Evolutionary conservation across 2,113 vertebrate genomes (phyloP), one percentile per base, ranked within the genome.

Genomic region (Silurus asotus): DNA sequence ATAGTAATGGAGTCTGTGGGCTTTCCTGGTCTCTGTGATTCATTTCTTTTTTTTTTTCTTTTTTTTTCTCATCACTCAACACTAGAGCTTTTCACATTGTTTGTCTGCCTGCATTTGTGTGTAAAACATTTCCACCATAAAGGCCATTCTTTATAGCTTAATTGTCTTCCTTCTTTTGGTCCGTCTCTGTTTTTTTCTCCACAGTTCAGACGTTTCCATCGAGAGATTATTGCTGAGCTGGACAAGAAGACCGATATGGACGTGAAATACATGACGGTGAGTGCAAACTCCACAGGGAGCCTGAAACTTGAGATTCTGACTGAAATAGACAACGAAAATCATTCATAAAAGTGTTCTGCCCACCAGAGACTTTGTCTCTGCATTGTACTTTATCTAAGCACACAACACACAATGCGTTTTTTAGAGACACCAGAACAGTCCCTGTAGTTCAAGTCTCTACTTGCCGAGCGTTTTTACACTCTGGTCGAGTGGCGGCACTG

Each of bases 251-350:
- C 96, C 0, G 98, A 99, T 61, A 95, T 98, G 91, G 98, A 99
- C 86, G 96, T 99, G 23, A 99, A 99, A 92, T 99, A 99, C 49
- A 99, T 99, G 97, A 98, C 95, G 23, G 98, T 99, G 91, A 97
- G 98, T 96, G 77, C n/a, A 55, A 9, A 82, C 23, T 64, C 3
- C 0, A 61, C 28, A 84, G 58, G 19, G 23, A 19, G 61, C 9
- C 58, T 25, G 2, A n/a, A 75, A 81, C 62, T 19, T 4, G 72
- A 8, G n/a, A 55, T 59, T 77, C 58, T 59, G 5, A 7, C 1
- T 19, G 20, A 51, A 49, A 49, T 75, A 45, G 64, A 28, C n/a
- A 53, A 2, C 51, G 81, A 58, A 56, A 59, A 48, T 37, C 76
- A 84, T 25, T 58, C 25, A 20, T n/a, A 45, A 1, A 1, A 15